Conservation (phyloP, 2,113 vertebrate species). For the Microcebus tavaratra region DNA sequence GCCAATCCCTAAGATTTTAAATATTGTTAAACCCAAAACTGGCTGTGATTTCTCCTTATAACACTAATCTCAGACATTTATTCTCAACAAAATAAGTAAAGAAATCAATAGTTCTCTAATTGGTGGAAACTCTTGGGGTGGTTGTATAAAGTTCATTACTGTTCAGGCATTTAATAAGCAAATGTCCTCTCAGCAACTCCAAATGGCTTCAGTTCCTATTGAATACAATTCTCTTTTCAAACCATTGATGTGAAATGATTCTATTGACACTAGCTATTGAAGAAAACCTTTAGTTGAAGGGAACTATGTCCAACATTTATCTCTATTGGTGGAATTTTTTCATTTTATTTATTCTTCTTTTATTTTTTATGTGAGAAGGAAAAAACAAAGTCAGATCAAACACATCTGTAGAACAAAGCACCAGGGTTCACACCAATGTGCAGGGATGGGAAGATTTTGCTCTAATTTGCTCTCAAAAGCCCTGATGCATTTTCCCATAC, state of each 20-base stretch:
- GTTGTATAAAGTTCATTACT: conserved; percentile 75
- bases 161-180: conserved; percentile 77
- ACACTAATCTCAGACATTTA: conserved; percentile 23
- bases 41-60: conserved; percentile 21
- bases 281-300: conserved; percentile 62
- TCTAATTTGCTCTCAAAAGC: conserved; percentile 52
- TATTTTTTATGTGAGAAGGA: conserved; percentile 71
- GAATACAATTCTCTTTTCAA: conserved; percentile 70
- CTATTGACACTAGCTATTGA: conserved; percentile 69
- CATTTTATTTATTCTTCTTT: conserved; percentile 80
- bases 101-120: conserved; percentile 67
- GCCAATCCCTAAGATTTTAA: neutral
- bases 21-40: conserved; percentile 4
- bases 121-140: conserved; percentile 63
- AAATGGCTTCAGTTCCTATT: conserved; percentile 77
- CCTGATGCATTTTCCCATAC: conserved; percentile 9
- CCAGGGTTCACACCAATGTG: neutral
- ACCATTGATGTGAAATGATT: conserved; percentile 75
- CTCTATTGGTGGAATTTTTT: conserved; percentile 77
- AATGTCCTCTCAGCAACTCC: conserved; percentile 67
- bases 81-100: conserved; percentile 65
- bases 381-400: conserved; percentile 81
- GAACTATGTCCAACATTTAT: conserved; percentile 78
- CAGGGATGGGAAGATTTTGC: conserved; percentile 48
- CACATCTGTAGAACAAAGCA: conserved; percentile 63